Base-by-base conservation (phyloP, 2,888 invertebrate genomes). In the Diloba caeruleocephala region DNA sequence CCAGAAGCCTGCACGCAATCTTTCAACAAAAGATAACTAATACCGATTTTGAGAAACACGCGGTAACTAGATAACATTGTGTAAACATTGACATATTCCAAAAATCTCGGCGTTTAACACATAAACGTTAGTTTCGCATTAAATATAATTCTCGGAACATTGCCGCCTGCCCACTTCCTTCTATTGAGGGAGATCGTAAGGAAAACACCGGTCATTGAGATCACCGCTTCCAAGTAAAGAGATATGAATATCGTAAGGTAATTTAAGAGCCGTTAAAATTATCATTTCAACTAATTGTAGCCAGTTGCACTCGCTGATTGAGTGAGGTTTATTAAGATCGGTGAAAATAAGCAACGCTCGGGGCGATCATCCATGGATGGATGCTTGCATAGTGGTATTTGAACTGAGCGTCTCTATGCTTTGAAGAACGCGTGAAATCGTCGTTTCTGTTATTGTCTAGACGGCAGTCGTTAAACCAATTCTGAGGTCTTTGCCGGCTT, bases 31-130 rank as follows among this genome's bases (percentile, higher is more conserved):
- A 19, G 12, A 23, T 31, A 29, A 31, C 21, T 14, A 14, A 4
- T 17, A 28, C n/a, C 0, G 39, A 33, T 42, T 60, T 46, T 10
- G 6, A 25, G 60, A 59, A 59, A 26, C 25, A 33, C n/a, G 13
- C 5, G 12, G 28, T 57, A 43, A 34, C 38, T 31, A 28, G 13
- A 21, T 21, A 3, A 21, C 21, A 21, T 21, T 21, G 6, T 42
- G 39, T 63, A 62, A 62, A 62, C 63, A 62, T 62, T 63, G 51
- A 57, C 50, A 63, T 63, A 12, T 41, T 39, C 39, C 17, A 13
- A 63, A 62, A 50, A 62, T 36, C 26, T 46, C 19, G 2, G 38
- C 29, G 45, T 34, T 60, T 29, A 41, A 38, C 48, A 42, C 60
- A n/a, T 38, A 42, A 49, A 37, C 34, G 31, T 32, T 56, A 34